Evolutionary conservation across 1,140 invertebrate genomes (phyloP), one percentile per base, ranked within the genome.

Genomic region (Ylistrum balloti): DNA sequence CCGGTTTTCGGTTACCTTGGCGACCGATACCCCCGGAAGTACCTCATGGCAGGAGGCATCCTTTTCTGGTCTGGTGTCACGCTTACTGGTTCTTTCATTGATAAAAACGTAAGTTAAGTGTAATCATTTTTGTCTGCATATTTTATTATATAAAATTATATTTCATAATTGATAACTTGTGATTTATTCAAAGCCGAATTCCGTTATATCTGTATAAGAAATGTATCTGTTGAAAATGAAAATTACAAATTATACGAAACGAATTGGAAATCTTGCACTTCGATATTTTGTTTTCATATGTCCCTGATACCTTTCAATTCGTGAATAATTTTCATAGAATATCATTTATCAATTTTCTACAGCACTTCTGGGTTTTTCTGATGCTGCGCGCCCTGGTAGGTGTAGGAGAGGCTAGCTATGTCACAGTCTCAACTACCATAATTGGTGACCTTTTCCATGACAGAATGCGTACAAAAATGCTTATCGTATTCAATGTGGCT

Each of bases 401-500:
- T 17, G 98, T 99, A 93, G 99, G 99, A 34, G 99, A 99, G 97
- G 99, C 99, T 0, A 99, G 98, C 92, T 99, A 99, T 96, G 99
- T 99, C 0, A 99, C 99, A 2, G 99, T 99, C 92, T 99, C 99
- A 0, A 99, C 99, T 0, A 99, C 99, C 33, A 99, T 99, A 92
- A 99, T 99, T 92, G 99, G 99, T 93, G 99, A 99, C 97, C 96
- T 99, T 88, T 99, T 99, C 96, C 97, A 98, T 9, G 97, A 98
- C 94, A 97, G 98, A 94, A 96, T 98, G 89, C 97, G 99, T 89
- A 99, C 99, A 5, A 98, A 98, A 97, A 99, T 99, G 98, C 97
- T 99, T 88, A 99, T 99, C 33, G 94, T 99, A 74, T 99, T 99
- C 97, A 99, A 99, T 96, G 99, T 99, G 97, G 99, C 99, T 87